phyloP scores from a whole-genome alignment of 2,113 vertebrate species.

The Rhineura floridana region DNA sequence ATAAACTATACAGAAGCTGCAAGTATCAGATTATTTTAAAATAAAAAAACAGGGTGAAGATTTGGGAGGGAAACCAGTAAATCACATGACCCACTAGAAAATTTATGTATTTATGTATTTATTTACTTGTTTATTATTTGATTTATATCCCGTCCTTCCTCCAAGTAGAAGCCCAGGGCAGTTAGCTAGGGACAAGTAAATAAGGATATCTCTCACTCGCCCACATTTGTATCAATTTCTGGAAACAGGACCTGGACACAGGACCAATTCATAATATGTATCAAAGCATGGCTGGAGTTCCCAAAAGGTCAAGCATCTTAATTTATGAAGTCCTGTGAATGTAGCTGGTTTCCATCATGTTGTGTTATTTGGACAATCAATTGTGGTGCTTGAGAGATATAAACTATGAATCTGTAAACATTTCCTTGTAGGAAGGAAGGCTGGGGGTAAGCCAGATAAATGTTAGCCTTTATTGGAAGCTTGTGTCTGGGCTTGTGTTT shows the following conservation, averaged over 20 bases:
- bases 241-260: constrained; percentile 59
- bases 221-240: constrained; percentile 47
- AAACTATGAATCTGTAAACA: constrained; percentile 65
- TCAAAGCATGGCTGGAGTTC: constrained; percentile 45
- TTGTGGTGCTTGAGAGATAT: constrained; percentile 69
- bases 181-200: too few species aligned
- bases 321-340: constrained; percentile 49
- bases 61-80: too few species aligned
- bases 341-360: constrained; percentile 51
- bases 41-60: not conserved
- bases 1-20: not conserved
- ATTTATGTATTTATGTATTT: too few species aligned
- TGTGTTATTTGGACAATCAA: constrained; percentile 65
- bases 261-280: constrained; percentile 55
- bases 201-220: too few species aligned
- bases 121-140: too few species aligned
- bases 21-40: constrained; percentile 1
- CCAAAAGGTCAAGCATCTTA: constrained; percentile 69
- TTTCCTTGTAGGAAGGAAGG: constrained; percentile 59
- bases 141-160: too few species aligned
- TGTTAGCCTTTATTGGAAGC: constrained; percentile 63
- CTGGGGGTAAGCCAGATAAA: constrained; percentile 40
- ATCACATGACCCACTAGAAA: too few species aligned
- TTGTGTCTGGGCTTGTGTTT: constrained; percentile 22
- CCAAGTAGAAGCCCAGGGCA: too few species aligned